A percentile compares a stretch with the other conserved stretches of the same genome.
These are phyloP conservation scores for Taphrorychus bicolor DNA, from an alignment of 2,888 invertebrate genomes.

Conservation along the genomic window DNA sequence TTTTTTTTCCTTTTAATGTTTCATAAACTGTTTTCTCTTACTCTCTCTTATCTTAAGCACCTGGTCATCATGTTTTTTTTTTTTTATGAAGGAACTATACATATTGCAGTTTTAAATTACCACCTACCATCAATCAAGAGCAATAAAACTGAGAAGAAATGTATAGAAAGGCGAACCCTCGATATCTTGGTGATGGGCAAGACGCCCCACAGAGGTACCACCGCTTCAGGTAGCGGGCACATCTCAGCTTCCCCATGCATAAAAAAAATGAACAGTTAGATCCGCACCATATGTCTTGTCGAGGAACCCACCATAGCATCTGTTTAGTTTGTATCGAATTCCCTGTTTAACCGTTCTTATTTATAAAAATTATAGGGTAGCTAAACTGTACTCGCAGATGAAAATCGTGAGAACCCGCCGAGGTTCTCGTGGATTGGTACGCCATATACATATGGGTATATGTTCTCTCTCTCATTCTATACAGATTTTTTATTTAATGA, in stretches of 20 bases:
- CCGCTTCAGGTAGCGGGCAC: slow-evolving; percentile 24
- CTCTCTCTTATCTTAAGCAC: too few species aligned
- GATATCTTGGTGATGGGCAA: background rate
- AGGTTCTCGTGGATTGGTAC: background rate
- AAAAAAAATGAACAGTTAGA: slow-evolving; percentile 32
- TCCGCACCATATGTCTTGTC: slow-evolving; percentile 29
- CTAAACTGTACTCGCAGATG: background rate
- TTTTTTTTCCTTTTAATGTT: too few species aligned
- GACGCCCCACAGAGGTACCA: background rate
- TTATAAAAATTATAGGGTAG: slow-evolving; percentile 24
- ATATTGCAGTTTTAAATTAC: too few species aligned
- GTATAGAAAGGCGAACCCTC: background rate
- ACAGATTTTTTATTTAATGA: slow-evolving; percentile 21
- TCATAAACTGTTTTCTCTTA: too few species aligned
- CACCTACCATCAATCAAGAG: too few species aligned
- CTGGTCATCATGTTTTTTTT: too few species aligned
- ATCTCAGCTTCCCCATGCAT: slow-evolving; percentile 19
- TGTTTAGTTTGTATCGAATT: slow-evolving; percentile 34
- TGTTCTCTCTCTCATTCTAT: background rate
- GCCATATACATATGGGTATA: background rate
- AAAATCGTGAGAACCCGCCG: slow-evolving; percentile 17
- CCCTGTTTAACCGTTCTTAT: slow-evolving; percentile 18
- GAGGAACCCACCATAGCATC: slow-evolving; percentile 22
- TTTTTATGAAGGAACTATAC: too few species aligned
- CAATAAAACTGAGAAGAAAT: background rate